phyloP scores from a whole-genome alignment of 2,113 vertebrate genomes.

The Paedocypris sp. region DNA sequence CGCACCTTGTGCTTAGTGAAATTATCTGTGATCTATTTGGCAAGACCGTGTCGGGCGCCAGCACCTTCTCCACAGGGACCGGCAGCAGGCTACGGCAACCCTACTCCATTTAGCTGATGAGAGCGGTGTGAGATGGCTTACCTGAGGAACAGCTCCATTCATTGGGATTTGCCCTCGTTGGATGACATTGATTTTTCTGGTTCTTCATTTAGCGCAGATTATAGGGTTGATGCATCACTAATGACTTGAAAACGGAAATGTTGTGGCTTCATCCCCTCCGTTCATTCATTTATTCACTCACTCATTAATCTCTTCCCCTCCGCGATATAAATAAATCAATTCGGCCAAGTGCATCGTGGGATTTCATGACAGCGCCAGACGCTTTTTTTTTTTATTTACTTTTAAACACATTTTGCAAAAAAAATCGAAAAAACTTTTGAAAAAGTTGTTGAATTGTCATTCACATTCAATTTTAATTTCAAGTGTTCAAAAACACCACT shows the following conservation, averaged over 20 bases:
- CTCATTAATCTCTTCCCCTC: slow-evolving; percentile 1
- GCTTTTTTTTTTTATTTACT: too few species aligned
- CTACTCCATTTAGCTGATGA: slow-evolving; percentile 36
- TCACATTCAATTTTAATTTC: too few species aligned
- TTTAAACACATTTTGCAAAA: too few species aligned
- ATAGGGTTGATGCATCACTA: slow-evolving; percentile 16
- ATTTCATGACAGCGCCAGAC: not conserved
- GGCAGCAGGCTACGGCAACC: not conserved
- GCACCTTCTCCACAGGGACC: slow-evolving; percentile 7
- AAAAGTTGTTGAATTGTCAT: too few species aligned
- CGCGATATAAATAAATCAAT: slow-evolving; percentile 10
- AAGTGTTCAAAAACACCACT: too few species aligned
- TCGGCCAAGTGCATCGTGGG: not conserved
- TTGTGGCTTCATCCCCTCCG: not conserved
- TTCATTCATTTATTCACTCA: slow-evolving; percentile 7
- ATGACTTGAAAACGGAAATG: slow-evolving; percentile 16
- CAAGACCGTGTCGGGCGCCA: slow-evolving; percentile 2
- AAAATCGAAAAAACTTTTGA: not conserved
- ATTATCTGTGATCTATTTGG: slow-evolving; percentile 38
- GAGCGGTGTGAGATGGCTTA: not conserved
- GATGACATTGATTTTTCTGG: slow-evolving; percentile 15
- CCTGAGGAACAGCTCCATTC: not conserved
- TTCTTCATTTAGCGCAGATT: slow-evolving; percentile 17
- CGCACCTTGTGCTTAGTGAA: slow-evolving; percentile 32
- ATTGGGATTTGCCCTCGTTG: not conserved